Conservation (phyloP, 1,140 invertebrate species). For the Papilio dardanus region DNA sequence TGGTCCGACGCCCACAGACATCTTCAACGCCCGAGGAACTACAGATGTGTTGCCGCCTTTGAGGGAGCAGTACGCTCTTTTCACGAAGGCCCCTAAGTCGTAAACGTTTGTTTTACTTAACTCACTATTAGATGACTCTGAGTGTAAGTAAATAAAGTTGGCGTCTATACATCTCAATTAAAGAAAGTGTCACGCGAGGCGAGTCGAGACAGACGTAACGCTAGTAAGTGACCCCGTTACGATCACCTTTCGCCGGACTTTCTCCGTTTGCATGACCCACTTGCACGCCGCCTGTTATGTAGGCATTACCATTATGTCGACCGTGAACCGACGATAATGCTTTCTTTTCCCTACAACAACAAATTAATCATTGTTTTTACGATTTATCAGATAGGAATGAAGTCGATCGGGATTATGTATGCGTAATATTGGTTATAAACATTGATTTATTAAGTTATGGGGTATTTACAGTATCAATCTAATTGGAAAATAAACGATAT, state of each 20-base stretch:
- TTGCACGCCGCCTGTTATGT: slow-evolving; percentile 40
- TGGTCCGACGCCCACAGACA: too few species aligned
- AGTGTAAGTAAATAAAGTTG: slow-evolving; percentile 31
- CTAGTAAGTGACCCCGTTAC: slow-evolving; percentile 58
- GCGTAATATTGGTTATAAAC: not conserved
- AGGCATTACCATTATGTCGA: slow-evolving; percentile 52
- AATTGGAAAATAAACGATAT: not conserved
- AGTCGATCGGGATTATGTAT: not conserved
- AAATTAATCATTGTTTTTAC: slow-evolving; percentile 18
- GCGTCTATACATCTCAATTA: slow-evolving; percentile 47
- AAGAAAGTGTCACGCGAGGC: slow-evolving; percentile 60
- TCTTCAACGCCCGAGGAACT: too few species aligned
- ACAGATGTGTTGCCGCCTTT: too few species aligned
- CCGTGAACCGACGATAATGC: slow-evolving; percentile 50
- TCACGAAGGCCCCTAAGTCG: too few species aligned
- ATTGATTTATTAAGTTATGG: not conserved
- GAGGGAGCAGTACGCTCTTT: too few species aligned
- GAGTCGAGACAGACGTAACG: slow-evolving; percentile 51
- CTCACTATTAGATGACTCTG: too few species aligned
- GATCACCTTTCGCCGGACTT: slow-evolving; percentile 67
- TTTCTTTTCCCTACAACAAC: slow-evolving; percentile 30
- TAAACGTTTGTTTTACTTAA: too few species aligned
- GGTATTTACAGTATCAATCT: not conserved
- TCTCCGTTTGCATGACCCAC: slow-evolving; percentile 55
- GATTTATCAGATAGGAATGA: not conserved